These are phyloP conservation scores for Lasioglossum villosulum DNA, from an alignment of 2,888 invertebrate species.

Conservation along the genomic window DNA sequence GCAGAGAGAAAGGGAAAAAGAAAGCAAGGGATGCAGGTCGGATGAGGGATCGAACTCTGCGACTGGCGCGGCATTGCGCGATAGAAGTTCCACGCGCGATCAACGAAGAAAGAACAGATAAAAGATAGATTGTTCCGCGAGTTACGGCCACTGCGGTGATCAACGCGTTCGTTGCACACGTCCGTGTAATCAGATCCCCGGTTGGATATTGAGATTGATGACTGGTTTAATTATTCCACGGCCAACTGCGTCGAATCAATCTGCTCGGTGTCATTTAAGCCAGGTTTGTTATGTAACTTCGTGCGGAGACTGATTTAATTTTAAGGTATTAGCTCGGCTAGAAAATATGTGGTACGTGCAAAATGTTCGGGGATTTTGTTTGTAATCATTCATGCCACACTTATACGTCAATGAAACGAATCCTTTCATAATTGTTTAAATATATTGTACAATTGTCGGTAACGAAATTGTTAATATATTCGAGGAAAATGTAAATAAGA, in stretches of 20 bases:
- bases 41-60: conserved; percentile 5
- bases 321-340: background rate
- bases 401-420: background rate
- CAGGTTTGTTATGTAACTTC: background rate
- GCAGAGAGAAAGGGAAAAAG: background rate
- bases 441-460: background rate
- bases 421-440: background rate
- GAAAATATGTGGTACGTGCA: background rate
- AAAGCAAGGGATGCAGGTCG: background rate
- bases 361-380: background rate
- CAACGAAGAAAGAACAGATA: background rate
- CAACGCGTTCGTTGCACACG: conserved; percentile 38
- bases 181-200: conserved; percentile 34
- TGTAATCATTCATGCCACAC: background rate
- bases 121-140: conserved; percentile 36
- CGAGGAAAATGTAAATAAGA: background rate
- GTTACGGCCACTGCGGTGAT: conserved; percentile 35
- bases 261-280: background rate
- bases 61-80: background rate
- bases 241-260: background rate
- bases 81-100: background rate
- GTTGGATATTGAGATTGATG: conserved; percentile 45
- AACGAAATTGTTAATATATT: background rate
- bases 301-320: background rate
- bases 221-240: conserved; percentile 4